Percentiles rank a stretch among this genome's conserved stretches.
Evolutionary conservation across 2,113 vertebrate species (phyloP).

Genomic region (Lycaon pictus): DNA sequence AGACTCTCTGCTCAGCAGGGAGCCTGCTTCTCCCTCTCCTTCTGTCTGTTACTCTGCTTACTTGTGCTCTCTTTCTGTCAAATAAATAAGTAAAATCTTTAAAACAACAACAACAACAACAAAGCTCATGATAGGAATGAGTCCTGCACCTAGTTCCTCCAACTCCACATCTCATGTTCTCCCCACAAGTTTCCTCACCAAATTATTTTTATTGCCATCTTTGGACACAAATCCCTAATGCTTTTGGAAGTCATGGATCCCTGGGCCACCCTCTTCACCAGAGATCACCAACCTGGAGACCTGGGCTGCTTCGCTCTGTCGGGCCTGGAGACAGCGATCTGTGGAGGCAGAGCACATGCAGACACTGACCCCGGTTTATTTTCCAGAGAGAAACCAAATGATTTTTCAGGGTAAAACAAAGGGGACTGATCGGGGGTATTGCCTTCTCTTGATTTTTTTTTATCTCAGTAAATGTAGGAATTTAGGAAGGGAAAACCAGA

Average conservation of each 20-base stretch:
- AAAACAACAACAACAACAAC: too few species aligned
- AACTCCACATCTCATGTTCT: neutral
- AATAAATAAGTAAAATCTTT: too few species aligned
- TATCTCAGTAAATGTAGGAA: neutral
- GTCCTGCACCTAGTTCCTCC: neutral
- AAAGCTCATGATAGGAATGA: neutral
- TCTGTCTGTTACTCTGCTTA: too few species aligned
- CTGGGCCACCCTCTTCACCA: accelerated
- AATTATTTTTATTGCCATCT: neutral
- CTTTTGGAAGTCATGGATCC: neutral
- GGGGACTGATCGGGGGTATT: neutral
- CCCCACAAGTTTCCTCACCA: neutral
- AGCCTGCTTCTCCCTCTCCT: too few species aligned
- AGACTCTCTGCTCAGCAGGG: too few species aligned
- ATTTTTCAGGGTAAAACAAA: neutral
- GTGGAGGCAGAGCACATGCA: neutral
- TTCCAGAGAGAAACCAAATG: neutral
- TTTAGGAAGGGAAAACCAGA: neutral
- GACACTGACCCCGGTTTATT: neutral
- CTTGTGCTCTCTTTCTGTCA: too few species aligned
- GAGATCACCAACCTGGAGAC: neutral
- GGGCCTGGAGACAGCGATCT: slow-evolving; percentile 57
- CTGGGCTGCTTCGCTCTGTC: accelerated
- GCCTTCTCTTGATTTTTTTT: neutral
- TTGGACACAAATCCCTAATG: neutral